Evolutionary conservation across 2,888 invertebrate genomes (phyloP).

Genomic region (Colletes collaris): DNA sequence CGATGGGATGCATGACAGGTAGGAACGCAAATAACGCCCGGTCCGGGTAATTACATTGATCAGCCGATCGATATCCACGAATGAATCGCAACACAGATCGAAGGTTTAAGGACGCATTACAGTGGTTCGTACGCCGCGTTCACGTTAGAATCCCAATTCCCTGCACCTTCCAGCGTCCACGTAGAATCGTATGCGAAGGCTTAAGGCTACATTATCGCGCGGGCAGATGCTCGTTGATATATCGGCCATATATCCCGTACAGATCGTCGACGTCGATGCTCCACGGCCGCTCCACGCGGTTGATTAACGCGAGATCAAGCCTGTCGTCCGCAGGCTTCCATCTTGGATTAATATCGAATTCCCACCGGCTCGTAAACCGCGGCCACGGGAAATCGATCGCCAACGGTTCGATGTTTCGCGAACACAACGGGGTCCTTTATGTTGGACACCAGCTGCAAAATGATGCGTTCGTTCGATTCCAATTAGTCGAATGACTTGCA

Average conservation of each 20-base stretch:
- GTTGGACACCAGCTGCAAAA: too few species aligned
- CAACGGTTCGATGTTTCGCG: constrained; percentile 30
- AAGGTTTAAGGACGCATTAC: constrained; percentile 43
- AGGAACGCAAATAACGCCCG: constrained; percentile 37
- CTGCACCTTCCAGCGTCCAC: constrained; percentile 7
- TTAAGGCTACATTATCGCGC: constrained; percentile 55
- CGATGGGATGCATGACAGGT: constrained; percentile 27
- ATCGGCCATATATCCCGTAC: constrained; percentile 38
- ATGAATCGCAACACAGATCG: constrained; percentile 15
- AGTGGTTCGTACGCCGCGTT: background rate
- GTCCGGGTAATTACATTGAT: constrained; percentile 23
- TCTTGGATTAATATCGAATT: constrained; percentile 68
- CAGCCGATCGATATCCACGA: constrained; percentile 4
- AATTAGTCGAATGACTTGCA: too few species aligned
- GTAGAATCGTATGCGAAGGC: constrained; percentile 41
- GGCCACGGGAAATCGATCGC: constrained; percentile 43
- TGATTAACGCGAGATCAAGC: constrained; percentile 68
- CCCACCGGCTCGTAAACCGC: constrained; percentile 10
- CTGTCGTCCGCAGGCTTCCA: constrained; percentile 60
- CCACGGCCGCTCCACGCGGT: constrained; percentile 46
- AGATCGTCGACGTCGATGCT: constrained; percentile 53
- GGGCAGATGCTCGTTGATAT: constrained; percentile 37
- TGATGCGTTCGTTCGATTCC: too few species aligned
- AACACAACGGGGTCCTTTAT: constrained; percentile 2
- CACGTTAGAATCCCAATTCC: background rate